Base-by-base conservation (phyloP, 1,140 invertebrate genomes). In the Nephila pilipes region DNA sequence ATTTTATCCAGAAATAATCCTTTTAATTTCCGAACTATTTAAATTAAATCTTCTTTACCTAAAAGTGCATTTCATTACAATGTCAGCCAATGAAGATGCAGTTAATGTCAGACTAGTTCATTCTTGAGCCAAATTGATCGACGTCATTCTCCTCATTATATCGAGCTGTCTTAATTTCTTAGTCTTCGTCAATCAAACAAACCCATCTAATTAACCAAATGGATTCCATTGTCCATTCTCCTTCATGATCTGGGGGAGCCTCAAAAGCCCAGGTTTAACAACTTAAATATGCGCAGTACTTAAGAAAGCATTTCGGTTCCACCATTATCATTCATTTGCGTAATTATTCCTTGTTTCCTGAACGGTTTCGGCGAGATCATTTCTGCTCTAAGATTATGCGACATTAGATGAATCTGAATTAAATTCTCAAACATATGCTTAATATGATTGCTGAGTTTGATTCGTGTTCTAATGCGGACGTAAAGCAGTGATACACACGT, bases 181-280 rank as follows among this genome's bases (percentile, higher is more conserved):
- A 32, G 69, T 75, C 69, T 18, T 6, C 20, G 32, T 32, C 25
- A 75, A 75, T 75, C 69, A 25, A 65, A 25, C 63, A 75, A 75
- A 75, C 32, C 69, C 29, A 75, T 32, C 69, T 75, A 75, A 75
- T 75, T 75, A 75, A 16, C 69, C 29, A 75, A 75, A 75, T 75
- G 69, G 69, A 75, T 75, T 60, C 58, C 16, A 60, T 22, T 60
- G 58, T 60, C 58, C 22, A 20, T 60, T 75, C 69, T 75, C 69
- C 32, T 25, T 29, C 18, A 75, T 36, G 29, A 32, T 36, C 69
- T 29, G 16, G 10, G 10, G 5, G 69, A 32, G 32, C 29, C 32
- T 75, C 29, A 8, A 75, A 75, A 20, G 69, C 69, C 18, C 16
- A 5, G 14, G n/a, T 75, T 75, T 75, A 75, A 75, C 69, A 75